Base-by-base conservation (phyloP, 2,113 vertebrate genomes). In the Myanophis thanlyinensis region DNA sequence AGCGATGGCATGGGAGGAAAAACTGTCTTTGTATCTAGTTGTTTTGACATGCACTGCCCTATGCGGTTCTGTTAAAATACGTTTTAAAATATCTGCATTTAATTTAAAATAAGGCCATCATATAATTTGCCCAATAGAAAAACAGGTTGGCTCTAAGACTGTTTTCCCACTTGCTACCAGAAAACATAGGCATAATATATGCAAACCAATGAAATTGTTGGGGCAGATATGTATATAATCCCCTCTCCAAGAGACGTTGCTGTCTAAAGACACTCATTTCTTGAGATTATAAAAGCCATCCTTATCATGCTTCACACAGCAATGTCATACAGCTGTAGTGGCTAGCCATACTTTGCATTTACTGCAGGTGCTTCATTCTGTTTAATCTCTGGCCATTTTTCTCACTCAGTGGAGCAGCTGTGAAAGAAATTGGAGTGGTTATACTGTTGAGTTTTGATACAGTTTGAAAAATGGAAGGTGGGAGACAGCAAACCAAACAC, bases 361-460 rank as follows among this genome's bases (percentile, higher is more conserved):
- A 93, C 92, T 95, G 94, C 92, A 46, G 93, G 96, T 94, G 94
- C 94, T 96, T 96, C 93, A 89, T 97, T 96, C 95, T 96, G 92
- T 96, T 97, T 97, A 97, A 97, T 97, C 96, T 97, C 95, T 96
- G 85, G 59, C 97, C 95, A 90, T 97, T 97, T 97, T 97, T 92
- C 95, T 97, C 96, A 94, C 93, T 89, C 88, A 89, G 92, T 73
- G 94, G 91, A 54, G 96, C 96, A 97, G 95, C 97, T 97, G 96
- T 67, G 97, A 97, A 95, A 95, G 95, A 94, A 97, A 97, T 98
- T 97, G 96, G 97, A 97, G 97, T 95, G 88, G 94, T 97, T 97
- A 93, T 30, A 94, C 80, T 93, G n/a, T 44, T 3, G 47, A 93
- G 96, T 96, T 98, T 97, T 97, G 96, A 97, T 97, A 93, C 88